Evolutionary conservation across 2,113 vertebrate genomes (phyloP), one percentile per base, ranked within the genome.

Genomic region (Pterocles gutturalis): DNA sequence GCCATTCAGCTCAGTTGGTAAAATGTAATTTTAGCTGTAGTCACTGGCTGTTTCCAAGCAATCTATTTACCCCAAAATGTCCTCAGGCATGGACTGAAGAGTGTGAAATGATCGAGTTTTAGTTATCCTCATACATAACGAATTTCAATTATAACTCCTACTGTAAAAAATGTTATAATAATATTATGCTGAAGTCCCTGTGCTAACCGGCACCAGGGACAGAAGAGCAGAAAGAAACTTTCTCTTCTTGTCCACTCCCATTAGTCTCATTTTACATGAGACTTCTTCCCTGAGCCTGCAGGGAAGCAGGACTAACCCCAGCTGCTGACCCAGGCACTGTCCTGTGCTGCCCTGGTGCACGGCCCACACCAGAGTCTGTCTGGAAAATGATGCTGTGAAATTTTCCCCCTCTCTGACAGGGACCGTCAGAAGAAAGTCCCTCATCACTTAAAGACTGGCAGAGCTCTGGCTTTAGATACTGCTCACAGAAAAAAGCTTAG

Each of bases 11-110:
- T 98, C 97, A 97, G 96, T 97, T 97, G 96, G 97, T 98, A 98
- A 98, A 97, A 98, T 98, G 96, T 97, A 98, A 98, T 98, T 98
- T 98, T 98, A 98, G 95, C 97, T 97, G 96, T 97, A 98, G 98
- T 98, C 97, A 96, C 97, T 98, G 96, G 94, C 95, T 97, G 95
- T 96, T 98, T 98, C 97, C 96, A 97, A 98, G 98, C 98, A 98
- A 98, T 98, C 97, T 98, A 98, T 98, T 98, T 98, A 98, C 97
- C 97, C 97, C 89, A 97, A 95, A 98, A 98, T 94, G 92, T 98
- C 97, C 98, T 98, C 97, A 98, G 98, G 98, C 98, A 96, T 97
- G 91, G 96, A 96, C 95, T 86, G 95, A 97, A 98, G 95, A 97
- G 95, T 97, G 95, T 98, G 96, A 98, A 98, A 97, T 98, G 98